Evolutionary conservation across 2,888 invertebrate genomes (phyloP).

Genomic region (Cheilosia pagana): DNA sequence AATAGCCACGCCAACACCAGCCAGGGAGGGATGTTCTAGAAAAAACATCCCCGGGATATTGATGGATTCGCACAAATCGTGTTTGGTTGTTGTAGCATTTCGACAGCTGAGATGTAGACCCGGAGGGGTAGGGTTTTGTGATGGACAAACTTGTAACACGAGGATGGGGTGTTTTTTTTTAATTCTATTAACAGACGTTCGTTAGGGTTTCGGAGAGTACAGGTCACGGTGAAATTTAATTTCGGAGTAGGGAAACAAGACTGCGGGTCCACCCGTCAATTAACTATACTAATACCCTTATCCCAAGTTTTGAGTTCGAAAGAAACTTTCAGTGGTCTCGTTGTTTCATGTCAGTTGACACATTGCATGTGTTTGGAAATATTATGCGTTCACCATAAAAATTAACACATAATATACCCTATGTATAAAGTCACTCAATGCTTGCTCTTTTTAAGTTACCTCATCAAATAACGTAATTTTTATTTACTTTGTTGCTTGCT

Average conservation of each 20-base stretch:
- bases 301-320: background rate
- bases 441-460: no score
- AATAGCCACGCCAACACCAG: slow-evolving; percentile 8
- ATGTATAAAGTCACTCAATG: no score
- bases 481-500: no score
- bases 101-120: background rate
- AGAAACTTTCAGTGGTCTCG: no score
- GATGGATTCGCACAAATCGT: slow-evolving; percentile 70
- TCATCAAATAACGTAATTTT: no score
- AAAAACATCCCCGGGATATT: slow-evolving; percentile 64
- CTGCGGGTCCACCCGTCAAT: background rate
- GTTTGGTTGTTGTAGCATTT: slow-evolving; percentile 10
- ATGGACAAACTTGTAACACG: background rate
- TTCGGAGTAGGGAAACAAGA: background rate
- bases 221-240: slow-evolving; percentile 25
- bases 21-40: slow-evolving; percentile 30
- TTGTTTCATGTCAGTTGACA: no score
- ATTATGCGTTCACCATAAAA: no score
- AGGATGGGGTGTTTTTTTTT: slow-evolving; percentile 19
- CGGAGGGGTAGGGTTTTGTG: background rate
- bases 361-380: no score
- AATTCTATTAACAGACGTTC: slow-evolving; percentile 48
- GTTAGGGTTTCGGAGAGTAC: slow-evolving; percentile 16
- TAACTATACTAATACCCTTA: background rate
- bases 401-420: no score